Conservation (phyloP, 2,113 vertebrate species). For the Hyla sarda region DNA sequence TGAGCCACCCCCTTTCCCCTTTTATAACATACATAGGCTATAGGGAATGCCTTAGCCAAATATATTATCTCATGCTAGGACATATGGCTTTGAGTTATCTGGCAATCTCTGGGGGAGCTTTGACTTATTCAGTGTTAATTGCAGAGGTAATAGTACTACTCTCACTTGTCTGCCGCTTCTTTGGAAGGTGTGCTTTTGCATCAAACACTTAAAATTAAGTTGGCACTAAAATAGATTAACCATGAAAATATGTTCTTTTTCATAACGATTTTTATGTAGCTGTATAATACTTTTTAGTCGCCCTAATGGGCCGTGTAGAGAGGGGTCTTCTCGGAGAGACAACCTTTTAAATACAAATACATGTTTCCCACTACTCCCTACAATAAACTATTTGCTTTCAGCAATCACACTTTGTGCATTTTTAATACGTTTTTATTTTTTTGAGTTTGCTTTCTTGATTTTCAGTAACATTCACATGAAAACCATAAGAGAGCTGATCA, state of each 20-base stretch:
- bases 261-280: neutral
- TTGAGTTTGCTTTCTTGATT: neutral
- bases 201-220: neutral
- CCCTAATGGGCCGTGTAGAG: too few relatives aligned
- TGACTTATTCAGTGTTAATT: constrained; percentile 55
- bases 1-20: too few relatives aligned
- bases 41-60: neutral
- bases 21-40: neutral
- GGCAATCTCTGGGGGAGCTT: neutral
- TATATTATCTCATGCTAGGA: neutral
- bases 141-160: constrained; percentile 2
- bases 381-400: neutral
- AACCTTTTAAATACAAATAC: too few relatives aligned
- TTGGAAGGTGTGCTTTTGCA: neutral
- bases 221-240: neutral
- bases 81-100: constrained; percentile 23
- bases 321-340: too few relatives aligned
- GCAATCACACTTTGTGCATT: neutral
- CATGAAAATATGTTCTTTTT: neutral
- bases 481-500: neutral
- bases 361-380: neutral
- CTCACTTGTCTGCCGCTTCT: neutral
- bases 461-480: neutral
- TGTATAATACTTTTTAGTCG: neutral
- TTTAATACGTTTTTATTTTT: neutral